Base-by-base conservation (phyloP, 2,888 invertebrate species). In the Drosophila sordidula region DNA sequence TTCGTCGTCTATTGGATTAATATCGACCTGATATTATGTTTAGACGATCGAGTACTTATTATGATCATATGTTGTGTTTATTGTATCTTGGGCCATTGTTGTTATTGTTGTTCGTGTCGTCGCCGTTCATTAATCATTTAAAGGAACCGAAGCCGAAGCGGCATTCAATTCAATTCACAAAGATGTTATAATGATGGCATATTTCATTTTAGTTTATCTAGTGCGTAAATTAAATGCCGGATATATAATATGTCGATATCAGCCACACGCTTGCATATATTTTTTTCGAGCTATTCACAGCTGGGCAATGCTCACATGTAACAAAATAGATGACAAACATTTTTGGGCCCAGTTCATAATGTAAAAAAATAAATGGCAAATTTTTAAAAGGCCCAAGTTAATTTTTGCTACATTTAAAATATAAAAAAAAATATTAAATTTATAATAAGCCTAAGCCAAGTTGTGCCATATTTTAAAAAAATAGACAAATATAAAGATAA, bases 141-240 rank as follows among this genome's bases (percentile, higher is more conserved):
- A 70, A 80, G 74, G 74, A 83, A 85, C 82, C 70, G n/a, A n/a
- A n/a, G 71, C 55, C 41, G 66, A 49, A 50, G 51, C 45, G 59
- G 59, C 77, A 77, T 77, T 77, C 74, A 65, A 58, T 46, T 49
- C 55, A 59, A 41, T 18, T 55, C 50, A 56, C 72, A 66, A 46
- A 72, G 11, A 64, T 68, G 14, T 55, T 75, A 62, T 70, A 51
- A 62, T 67, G 61, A 62, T 64, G 58, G 63, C 62, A 74, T 67
- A 64, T 75, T 56, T 80, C 63, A 69, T 36, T 54, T 68, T 65
- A 62, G 63, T 66, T 80, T 54, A 62, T 67, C 54, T 68, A 58
- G 67, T 86, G 70, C 76, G 76, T 76, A 80, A 68, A 71, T 62
- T 69, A 49, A 62, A 75, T 83, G 78, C 83, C 83, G 83, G 83